These are phyloP conservation scores for human DNA, from an alignment of 2,113 vertebrate species.

Conservation along the genomic window GRCh38 chr7:92060501-92061000, in stretches of 20 bases:
- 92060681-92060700: constrained; percentile 21
- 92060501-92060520: neutral
- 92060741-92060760: constrained; percentile 39
- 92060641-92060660: constrained; percentile 19
- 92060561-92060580: neutral
- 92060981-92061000: neutral
- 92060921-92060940: neutral
- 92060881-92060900: neutral
- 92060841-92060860: neutral
- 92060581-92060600: neutral
- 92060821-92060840: neutral
- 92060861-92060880: neutral
- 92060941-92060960: neutral
- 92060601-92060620: neutral
- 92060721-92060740: neutral
- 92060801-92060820: neutral
- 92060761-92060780: constrained; percentile 11
- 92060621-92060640: neutral
- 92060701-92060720: neutral
- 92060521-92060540: neutral
- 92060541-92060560: neutral
- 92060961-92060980: neutral
- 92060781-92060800: neutral
- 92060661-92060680: neutral
- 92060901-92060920: neutral